Conservation (phyloP, 2,113 vertebrate genomes). For the Ariopsis seemanni region DNA sequence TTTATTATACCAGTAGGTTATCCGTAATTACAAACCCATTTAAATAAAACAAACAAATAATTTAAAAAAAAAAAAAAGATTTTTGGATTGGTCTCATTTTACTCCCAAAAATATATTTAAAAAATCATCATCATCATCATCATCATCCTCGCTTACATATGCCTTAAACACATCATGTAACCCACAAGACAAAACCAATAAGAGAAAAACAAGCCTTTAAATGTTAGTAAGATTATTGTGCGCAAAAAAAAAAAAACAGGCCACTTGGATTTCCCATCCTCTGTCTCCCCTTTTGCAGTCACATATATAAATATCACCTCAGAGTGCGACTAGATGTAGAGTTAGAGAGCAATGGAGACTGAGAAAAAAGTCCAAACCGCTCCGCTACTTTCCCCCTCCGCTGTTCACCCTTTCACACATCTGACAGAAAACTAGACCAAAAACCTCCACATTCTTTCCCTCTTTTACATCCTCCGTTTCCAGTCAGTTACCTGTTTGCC, state of each 20-base stretch:
- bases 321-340: constrained; percentile 16
- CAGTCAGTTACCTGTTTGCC: constrained; percentile 10
- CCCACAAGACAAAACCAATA: too few species aligned
- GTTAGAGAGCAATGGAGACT: constrained; percentile 31
- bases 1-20: not conserved
- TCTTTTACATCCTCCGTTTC: constrained; percentile 36
- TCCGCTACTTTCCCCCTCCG: constrained; percentile 58
- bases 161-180: not conserved
- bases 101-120: not conserved
- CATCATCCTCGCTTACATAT: not conserved
- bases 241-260: too few species aligned
- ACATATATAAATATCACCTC: not conserved
- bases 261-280: not conserved
- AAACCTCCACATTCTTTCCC: constrained; percentile 43
- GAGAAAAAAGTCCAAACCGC: constrained; percentile 44
- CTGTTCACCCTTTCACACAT: constrained; percentile 48
- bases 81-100: not conserved
- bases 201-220: not conserved
- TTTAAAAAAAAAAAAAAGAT: not conserved
- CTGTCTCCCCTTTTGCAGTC: constrained; percentile 20
- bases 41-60: not conserved
- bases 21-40: not conserved
- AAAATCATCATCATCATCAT: not conserved
- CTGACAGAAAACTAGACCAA: constrained; percentile 59
- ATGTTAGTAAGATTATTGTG: not conserved